Evolutionary conservation across 2,113 vertebrate species (phyloP).

Genomic region (Ptilonorhynchus violaceus): DNA sequence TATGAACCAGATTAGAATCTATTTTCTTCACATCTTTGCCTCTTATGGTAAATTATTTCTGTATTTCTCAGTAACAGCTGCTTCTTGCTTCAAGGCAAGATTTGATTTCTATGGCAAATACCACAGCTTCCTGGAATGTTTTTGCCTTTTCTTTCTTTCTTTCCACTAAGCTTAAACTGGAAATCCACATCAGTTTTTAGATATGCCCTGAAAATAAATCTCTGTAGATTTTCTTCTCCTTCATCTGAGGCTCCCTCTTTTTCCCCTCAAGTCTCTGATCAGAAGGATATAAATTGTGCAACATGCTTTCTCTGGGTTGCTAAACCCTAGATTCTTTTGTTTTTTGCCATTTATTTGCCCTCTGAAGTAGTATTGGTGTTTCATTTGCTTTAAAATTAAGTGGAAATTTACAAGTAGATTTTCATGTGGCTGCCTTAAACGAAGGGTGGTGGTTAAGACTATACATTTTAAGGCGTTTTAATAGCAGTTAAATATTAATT

Average conservation of each 20-base stretch:
- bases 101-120: background rate
- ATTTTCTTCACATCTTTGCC: background rate
- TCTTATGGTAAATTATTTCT: slow-evolving; percentile 1
- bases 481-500: slow-evolving; percentile 46
- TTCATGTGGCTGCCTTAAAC: background rate
- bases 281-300: background rate
- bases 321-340: background rate
- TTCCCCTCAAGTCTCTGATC: background rate
- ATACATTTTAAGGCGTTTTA: background rate
- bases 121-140: background rate
- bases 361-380: background rate
- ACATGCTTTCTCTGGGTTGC: background rate
- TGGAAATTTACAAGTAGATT: background rate
- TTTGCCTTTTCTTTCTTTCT: background rate
- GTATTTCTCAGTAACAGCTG: background rate
- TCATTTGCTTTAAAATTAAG: background rate
- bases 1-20: background rate
- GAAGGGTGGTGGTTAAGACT: background rate
- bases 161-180: background rate
- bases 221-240: background rate
- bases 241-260: background rate
- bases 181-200: background rate
- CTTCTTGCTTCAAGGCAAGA: background rate
- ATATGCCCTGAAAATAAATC: background rate
- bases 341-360: background rate